Conservation (phyloP, 1,140 invertebrate genomes). For the Halictus rubicundus region DNA sequence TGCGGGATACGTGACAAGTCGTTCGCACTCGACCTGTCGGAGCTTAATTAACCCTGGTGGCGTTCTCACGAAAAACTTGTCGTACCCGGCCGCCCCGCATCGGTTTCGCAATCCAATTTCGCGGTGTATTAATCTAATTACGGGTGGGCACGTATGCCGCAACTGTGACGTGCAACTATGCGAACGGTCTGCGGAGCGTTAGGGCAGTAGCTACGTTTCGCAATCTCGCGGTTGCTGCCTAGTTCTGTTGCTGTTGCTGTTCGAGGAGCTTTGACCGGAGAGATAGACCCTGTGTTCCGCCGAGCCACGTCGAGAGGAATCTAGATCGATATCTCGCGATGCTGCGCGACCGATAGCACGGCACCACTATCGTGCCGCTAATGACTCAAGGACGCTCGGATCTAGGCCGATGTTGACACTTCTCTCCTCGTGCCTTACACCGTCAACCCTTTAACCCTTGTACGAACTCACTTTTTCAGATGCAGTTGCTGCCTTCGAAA, state of each 20-base stretch:
- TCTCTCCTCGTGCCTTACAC: no score
- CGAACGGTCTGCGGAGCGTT: background rate
- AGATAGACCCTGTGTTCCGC: background rate
- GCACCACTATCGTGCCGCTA: background rate
- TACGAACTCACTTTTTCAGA: no score
- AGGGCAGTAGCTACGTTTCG: background rate
- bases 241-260: background rate
- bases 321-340: slow-evolving; percentile 1
- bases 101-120: slow-evolving; percentile 4
- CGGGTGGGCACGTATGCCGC: background rate
- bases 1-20: background rate
- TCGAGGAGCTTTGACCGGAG: background rate
- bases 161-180: slow-evolving; percentile 1
- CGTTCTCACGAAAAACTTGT: slow-evolving; percentile 6
- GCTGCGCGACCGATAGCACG: background rate
- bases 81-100: background rate
- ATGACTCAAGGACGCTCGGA: slow-evolving; percentile 1
- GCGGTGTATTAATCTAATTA: slow-evolving; percentile 3
- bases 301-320: background rate
- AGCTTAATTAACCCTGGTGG: background rate
- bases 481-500: no score
- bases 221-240: background rate
- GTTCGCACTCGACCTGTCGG: background rate
- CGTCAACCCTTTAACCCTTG: no score
- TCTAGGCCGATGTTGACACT: background rate